Evolutionary conservation across 2,113 vertebrate species (phyloP).

Genomic region (Synchiropus splendidus): DNA sequence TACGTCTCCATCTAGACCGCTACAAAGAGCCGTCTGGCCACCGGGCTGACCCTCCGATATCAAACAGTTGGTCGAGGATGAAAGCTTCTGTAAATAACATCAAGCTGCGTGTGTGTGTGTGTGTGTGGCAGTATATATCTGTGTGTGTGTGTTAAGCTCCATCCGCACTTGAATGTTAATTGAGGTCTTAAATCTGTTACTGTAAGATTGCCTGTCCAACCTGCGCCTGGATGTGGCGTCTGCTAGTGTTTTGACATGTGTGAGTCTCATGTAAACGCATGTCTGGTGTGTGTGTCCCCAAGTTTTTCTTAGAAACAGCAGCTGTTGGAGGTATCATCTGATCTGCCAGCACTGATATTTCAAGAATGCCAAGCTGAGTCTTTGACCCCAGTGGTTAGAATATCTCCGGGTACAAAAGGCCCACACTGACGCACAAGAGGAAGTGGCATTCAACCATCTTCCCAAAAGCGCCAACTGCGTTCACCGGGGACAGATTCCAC

Average conservation of each 20-base stretch:
- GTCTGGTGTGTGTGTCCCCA: slow-evolving; percentile 2
- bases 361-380: slow-evolving; percentile 50
- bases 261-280: slow-evolving; percentile 10
- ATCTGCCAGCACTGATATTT: slow-evolving; percentile 48
- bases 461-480: slow-evolving; percentile 25
- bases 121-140: slow-evolving; percentile 8
- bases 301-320: slow-evolving; percentile 68
- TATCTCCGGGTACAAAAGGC: slow-evolving; percentile 15
- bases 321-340: slow-evolving; percentile 53
- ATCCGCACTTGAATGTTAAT: slow-evolving; percentile 28
- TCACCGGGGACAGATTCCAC: slow-evolving; percentile 33
- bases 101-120: slow-evolving; percentile 5
- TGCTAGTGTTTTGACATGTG: slow-evolving; percentile 23
- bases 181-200: slow-evolving; percentile 22
- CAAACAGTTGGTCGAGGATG: slow-evolving; percentile 13
- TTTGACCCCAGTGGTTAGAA: slow-evolving; percentile 44
- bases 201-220: slow-evolving; percentile 22
- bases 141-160: slow-evolving; percentile 15
- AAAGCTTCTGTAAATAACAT: slow-evolving; percentile 41
- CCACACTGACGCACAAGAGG: slow-evolving; percentile 16
- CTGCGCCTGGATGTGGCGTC: slow-evolving; percentile 10
- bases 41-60: slow-evolving; percentile 3
- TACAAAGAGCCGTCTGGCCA: too few species aligned
- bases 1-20: too few species aligned
- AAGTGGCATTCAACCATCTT: slow-evolving; percentile 48